Conservation (phyloP, 1,140 invertebrate species). For the Drosophila bocqueti region DNA sequence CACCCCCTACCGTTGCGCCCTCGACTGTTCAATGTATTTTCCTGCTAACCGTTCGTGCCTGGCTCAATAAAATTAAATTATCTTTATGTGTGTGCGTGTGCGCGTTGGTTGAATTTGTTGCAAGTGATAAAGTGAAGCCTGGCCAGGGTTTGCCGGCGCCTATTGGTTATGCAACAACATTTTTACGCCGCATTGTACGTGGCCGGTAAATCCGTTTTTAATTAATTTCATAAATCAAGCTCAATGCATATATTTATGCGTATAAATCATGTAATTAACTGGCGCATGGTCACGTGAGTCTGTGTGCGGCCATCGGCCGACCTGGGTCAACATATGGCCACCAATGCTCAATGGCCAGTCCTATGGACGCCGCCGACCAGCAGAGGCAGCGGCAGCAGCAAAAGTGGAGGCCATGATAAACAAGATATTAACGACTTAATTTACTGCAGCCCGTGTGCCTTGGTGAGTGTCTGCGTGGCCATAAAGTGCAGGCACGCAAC, state of each 20-base stretch:
- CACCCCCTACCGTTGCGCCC: neutral
- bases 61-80: constrained; percentile 67
- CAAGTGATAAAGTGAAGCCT: constrained; percentile 60
- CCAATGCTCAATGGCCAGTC: constrained; percentile 3
- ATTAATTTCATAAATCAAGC: constrained; percentile 82
- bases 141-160: constrained; percentile 30
- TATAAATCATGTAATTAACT: constrained; percentile 83
- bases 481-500: constrained; percentile 75
- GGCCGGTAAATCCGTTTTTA: constrained; percentile 62
- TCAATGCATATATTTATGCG: constrained; percentile 67
- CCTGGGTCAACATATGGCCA: constrained; percentile 58
- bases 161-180: constrained; percentile 65
- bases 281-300: constrained; percentile 51
- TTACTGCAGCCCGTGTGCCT: constrained; percentile 66
- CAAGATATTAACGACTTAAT: constrained; percentile 84
- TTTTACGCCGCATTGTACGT: constrained; percentile 33
- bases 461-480: constrained; percentile 46
- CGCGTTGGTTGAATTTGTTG: constrained; percentile 44
- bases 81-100: constrained; percentile 33
- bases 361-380: neutral
- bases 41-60: constrained; percentile 46
- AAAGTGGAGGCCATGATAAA: constrained; percentile 68
- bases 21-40: constrained; percentile 18
- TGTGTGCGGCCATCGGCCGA: neutral
- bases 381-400: constrained; percentile 16